Conservation (phyloP, 2,113 vertebrate species). For the Malurus melanocephalus region DNA sequence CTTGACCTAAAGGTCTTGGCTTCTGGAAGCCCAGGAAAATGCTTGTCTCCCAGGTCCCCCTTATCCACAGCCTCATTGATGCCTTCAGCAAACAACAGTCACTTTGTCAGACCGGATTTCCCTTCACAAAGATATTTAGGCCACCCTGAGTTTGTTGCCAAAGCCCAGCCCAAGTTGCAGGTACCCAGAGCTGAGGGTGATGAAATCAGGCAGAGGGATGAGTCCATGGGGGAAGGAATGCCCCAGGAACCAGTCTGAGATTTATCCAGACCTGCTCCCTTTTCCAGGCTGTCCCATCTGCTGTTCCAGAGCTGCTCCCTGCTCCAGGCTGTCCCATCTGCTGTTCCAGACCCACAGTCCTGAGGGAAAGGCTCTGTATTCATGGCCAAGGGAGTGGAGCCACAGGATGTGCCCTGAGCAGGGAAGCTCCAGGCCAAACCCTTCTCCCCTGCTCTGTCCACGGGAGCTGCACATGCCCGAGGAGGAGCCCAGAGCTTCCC, state of each 20-base stretch:
- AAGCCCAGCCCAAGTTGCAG: background rate
- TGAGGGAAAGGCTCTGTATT: background rate
- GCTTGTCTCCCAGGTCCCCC: background rate
- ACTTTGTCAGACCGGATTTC: background rate
- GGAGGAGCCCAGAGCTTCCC: background rate
- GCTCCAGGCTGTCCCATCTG: background rate
- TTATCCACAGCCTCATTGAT: background rate
- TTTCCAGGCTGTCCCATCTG: background rate
- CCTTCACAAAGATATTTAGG: background rate
- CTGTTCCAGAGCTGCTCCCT: background rate
- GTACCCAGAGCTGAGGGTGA: background rate
- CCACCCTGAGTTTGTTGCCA: background rate
- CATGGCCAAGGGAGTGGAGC: background rate
- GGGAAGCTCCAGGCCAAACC: background rate
- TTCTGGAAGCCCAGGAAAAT: background rate
- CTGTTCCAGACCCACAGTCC: background rate
- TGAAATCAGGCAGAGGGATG: background rate
- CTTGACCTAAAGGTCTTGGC: background rate
- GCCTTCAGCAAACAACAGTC: background rate
- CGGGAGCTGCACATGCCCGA: background rate
- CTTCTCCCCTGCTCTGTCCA: background rate
- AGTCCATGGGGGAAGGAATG: background rate
- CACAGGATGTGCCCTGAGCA: background rate
- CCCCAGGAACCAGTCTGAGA: background rate
- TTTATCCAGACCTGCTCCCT: fast-evolving